Conservation (phyloP, 2,888 invertebrate species). For the Slavum lentiscoides region DNA sequence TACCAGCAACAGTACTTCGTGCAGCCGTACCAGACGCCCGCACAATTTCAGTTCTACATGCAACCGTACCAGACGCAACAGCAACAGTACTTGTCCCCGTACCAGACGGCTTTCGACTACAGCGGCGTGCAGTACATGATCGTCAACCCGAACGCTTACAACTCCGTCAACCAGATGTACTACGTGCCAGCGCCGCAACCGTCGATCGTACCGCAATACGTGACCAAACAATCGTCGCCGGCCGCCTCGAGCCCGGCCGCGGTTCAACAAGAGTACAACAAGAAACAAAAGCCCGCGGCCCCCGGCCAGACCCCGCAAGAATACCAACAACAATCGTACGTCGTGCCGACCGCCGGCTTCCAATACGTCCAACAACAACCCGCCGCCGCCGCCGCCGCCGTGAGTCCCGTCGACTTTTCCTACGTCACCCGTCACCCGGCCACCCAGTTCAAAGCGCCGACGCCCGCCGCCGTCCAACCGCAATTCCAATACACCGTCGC, state of each 20-base stretch:
- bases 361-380: slow-evolving; percentile 29
- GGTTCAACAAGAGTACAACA: slow-evolving; percentile 16
- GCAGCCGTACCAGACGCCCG: slow-evolving; percentile 12
- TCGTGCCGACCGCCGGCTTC: slow-evolving; percentile 1
- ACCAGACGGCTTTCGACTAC: slow-evolving; percentile 36
- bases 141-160: slow-evolving; percentile 20
- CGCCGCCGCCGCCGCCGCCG: background rate
- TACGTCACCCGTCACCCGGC: slow-evolving; percentile 40
- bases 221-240: slow-evolving; percentile 25
- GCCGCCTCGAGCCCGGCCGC: background rate
- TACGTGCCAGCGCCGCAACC: slow-evolving; percentile 30
- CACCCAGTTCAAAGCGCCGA: slow-evolving; percentile 5
- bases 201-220: slow-evolving; percentile 38
- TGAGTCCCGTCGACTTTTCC: slow-evolving; percentile 23
- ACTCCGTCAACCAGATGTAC: slow-evolving; percentile 20
- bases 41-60: slow-evolving; percentile 27
- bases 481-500: slow-evolving; percentile 29
- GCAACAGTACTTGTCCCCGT: slow-evolving; percentile 28
- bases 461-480: background rate
- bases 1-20: slow-evolving; percentile 35
- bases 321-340: slow-evolving; percentile 4
- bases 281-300: slow-evolving; percentile 14
- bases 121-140: slow-evolving; percentile 32
- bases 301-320: background rate
- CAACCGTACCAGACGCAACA: slow-evolving; percentile 44